Evolutionary conservation across 2,797 vertebrate species (phyloP).

Genomic region (Eurystomus glaucurus): DNA sequence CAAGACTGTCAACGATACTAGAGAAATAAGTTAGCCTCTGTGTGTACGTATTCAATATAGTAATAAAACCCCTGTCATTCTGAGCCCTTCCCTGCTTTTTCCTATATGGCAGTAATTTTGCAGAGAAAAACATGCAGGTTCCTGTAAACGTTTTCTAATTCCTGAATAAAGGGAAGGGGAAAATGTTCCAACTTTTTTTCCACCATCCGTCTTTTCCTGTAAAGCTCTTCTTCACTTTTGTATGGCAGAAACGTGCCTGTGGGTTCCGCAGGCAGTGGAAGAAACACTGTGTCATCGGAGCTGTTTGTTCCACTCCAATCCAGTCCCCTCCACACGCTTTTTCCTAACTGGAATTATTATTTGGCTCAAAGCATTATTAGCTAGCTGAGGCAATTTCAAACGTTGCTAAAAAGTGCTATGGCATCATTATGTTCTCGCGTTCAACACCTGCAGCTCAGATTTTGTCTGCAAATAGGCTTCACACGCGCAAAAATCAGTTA

Average conservation of each 20-base stretch:
- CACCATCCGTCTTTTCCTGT: not conserved
- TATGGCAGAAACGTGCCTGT: not conserved
- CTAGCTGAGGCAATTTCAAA: not conserved
- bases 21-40: slow-evolving; percentile 3
- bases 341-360: not conserved
- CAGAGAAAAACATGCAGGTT: not conserved
- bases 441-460: not conserved
- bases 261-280: not conserved
- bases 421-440: not conserved
- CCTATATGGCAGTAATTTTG: not conserved
- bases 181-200: not conserved
- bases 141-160: slow-evolving; percentile 54
- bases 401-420: slow-evolving; percentile 1
- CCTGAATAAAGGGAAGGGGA: slow-evolving; percentile 3
- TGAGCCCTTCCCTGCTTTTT: not conserved
- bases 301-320: not conserved
- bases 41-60: not conserved
- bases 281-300: not conserved
- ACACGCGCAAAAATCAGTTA: not conserved
- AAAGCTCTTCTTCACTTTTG: not conserved
- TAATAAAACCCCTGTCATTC: not conserved
- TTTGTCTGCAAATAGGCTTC: not conserved
- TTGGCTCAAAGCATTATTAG: slow-evolving; percentile 22
- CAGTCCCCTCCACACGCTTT: not conserved
- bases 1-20: not conserved